phyloP scores from a whole-genome alignment of 1,140 invertebrate genomes.

The Drosophila kikkawai region DNA sequence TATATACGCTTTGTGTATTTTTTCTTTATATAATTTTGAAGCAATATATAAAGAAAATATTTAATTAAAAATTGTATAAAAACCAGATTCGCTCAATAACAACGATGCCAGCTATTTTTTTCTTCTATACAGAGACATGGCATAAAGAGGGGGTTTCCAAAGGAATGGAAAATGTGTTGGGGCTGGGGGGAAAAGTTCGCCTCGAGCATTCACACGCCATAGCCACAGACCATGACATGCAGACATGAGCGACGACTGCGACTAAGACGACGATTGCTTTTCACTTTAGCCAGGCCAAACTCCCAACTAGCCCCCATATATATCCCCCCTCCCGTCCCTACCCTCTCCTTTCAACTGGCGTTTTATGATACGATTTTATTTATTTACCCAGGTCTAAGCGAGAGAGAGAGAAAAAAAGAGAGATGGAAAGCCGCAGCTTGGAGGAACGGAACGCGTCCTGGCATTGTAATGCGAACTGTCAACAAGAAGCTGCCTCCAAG shows the following conservation, averaged over 20 bases:
- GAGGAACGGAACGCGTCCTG: constrained; percentile 63
- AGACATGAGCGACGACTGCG: constrained; percentile 63
- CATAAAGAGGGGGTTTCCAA: not conserved
- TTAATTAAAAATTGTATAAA: not conserved
- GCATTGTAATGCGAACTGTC: constrained; percentile 79
- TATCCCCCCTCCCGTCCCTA: not conserved
- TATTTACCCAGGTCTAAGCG: constrained; percentile 63
- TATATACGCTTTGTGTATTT: too few relatives aligned
- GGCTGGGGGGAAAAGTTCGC: constrained; percentile 55
- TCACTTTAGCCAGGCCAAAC: constrained; percentile 59
- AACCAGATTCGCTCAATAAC: not conserved
- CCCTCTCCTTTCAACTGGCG: constrained; percentile 37
- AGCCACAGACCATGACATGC: constrained; percentile 72
- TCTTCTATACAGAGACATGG: constrained; percentile 10
- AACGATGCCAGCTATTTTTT: not conserved
- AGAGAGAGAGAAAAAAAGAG: not conserved
- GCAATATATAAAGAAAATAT: not conserved
- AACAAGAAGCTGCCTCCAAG: constrained; percentile 71
- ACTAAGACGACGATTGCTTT: constrained; percentile 71
- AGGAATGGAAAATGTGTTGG: constrained; percentile 8
- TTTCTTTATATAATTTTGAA: not conserved
- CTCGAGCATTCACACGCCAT: constrained; percentile 77
- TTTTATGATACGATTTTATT: constrained; percentile 80
- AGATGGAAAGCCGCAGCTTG: constrained; percentile 30
- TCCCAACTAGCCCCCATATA: constrained; percentile 1